Evolutionary conservation across 2,888 invertebrate species (phyloP).

Genomic region (Cabera pusaria): DNA sequence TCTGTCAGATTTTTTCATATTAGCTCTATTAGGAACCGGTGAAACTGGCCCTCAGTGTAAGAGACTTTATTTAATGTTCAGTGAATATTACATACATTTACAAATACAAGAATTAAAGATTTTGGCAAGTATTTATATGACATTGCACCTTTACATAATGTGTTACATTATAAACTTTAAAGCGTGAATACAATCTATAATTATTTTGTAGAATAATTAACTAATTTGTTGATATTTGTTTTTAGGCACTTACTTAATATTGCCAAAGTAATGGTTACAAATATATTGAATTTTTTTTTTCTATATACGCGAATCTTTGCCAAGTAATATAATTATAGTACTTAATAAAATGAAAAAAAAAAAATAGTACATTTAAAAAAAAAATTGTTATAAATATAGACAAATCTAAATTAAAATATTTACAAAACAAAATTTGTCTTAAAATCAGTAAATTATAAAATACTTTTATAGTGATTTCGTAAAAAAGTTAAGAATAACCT

Average conservation of each 20-base stretch:
- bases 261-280: constrained; percentile 26
- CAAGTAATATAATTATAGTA: constrained; percentile 14
- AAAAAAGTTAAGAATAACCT: constrained; percentile 28
- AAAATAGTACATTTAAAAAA: constrained; percentile 18
- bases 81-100: no score
- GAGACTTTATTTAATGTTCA: no score
- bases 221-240: constrained; percentile 23
- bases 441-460: constrained; percentile 20
- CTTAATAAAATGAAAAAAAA: constrained; percentile 11
- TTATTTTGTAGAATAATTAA: constrained; percentile 11
- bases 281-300: neutral
- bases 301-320: constrained; percentile 7
- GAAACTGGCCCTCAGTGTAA: no score
- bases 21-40: no score
- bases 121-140: no score
- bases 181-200: no score
- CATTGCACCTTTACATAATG: no score
- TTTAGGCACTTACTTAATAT: constrained; percentile 32
- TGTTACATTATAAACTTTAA: no score
- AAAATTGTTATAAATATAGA: constrained; percentile 31
- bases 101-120: no score
- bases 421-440: constrained; percentile 24
- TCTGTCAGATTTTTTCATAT: no score
- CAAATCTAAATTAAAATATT: constrained; percentile 26
- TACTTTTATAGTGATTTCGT: constrained; percentile 23